Conservation (phyloP, 2,888 invertebrate genomes). For the Noctua janthina region DNA sequence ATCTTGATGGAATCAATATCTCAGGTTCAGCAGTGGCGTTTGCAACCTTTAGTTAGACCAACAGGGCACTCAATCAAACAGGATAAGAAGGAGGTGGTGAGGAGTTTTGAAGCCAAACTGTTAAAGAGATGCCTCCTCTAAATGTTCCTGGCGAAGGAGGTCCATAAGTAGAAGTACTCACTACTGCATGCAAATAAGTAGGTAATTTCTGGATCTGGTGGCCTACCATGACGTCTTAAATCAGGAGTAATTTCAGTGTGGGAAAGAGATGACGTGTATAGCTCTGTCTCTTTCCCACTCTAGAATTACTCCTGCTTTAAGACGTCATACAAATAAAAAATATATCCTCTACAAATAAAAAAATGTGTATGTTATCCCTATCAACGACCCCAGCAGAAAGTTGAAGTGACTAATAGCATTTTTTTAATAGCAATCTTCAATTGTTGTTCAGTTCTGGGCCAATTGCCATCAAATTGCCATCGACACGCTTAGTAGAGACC, state of each 20-base stretch:
- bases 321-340: too few species aligned
- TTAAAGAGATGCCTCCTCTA: neutral
- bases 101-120: neutral
- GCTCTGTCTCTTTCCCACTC: too few species aligned
- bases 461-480: neutral
- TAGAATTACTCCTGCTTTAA: too few species aligned
- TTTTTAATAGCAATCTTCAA: neutral
- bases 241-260: too few species aligned
- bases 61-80: neutral
- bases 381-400: neutral
- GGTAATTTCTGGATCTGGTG: neutral
- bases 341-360: neutral
- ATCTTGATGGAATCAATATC: neutral
- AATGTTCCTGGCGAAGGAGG: neutral
- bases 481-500: neutral
- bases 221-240: too few species aligned
- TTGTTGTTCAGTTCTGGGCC: too few species aligned
- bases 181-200: neutral
- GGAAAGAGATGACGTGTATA: too few species aligned
- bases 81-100: too few species aligned
- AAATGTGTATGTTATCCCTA: neutral
- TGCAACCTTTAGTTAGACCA: neutral
- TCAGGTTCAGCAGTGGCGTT: neutral
- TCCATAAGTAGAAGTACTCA: neutral
- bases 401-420: neutral